Evolutionary conservation across 2,888 invertebrate species (phyloP).

Genomic region (Chorisops tibialis): DNA sequence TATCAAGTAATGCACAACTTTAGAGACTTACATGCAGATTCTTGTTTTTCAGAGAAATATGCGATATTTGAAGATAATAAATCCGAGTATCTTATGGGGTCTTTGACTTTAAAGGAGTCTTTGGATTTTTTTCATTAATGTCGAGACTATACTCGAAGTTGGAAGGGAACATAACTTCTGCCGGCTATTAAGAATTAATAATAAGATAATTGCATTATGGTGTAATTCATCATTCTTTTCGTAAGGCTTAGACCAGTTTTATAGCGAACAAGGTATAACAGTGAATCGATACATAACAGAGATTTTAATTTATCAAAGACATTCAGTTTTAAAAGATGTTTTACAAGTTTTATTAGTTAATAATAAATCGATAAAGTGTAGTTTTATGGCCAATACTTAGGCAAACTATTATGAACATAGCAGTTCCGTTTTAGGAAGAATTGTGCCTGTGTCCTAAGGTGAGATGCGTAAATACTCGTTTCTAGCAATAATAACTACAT

Average conservation of each 20-base stretch:
- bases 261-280: not conserved
- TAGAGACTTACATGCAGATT: not conserved
- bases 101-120: not conserved
- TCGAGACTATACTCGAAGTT: not conserved
- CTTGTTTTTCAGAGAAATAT: slow-evolving; percentile 6
- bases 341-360: too few relatives aligned
- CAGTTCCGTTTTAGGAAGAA: too few relatives aligned
- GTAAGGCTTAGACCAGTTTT: not conserved
- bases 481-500: too few relatives aligned
- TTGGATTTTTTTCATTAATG: not conserved
- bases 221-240: slow-evolving; percentile 16
- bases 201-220: slow-evolving; percentile 11
- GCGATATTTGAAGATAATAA: slow-evolving; percentile 3
- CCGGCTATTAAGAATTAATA: not conserved
- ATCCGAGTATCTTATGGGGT: slow-evolving; percentile 13
- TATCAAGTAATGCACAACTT: slow-evolving; percentile 21
- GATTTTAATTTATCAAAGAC: not conserved
- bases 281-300: not conserved
- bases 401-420: too few relatives aligned
- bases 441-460: too few relatives aligned
- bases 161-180: not conserved
- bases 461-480: too few relatives aligned
- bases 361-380: too few relatives aligned
- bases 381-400: too few relatives aligned
- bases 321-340: too few relatives aligned